phyloP scores from a whole-genome alignment of 2,888 invertebrate species.

The Zaprionus obscuricornis region DNA sequence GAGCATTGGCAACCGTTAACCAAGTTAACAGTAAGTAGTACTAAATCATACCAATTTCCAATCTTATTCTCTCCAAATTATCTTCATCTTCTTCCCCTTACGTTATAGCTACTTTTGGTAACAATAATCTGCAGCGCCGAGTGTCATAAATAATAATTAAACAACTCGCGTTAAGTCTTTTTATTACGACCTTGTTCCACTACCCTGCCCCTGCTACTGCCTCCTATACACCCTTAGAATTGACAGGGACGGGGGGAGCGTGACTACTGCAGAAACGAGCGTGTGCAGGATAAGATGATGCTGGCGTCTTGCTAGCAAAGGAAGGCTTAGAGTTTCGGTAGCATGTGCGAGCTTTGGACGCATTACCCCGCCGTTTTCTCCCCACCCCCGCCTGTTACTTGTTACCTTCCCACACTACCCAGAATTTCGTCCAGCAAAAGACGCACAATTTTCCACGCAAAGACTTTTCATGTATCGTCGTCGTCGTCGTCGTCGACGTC shows the following conservation, averaged over 20 bases:
- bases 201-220: no score
- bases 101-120: constrained; percentile 33
- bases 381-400: constrained; percentile 9
- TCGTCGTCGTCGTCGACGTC: constrained; percentile 3
- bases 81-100: constrained; percentile 9
- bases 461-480: constrained; percentile 40
- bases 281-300: constrained; percentile 64
- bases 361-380: background rate
- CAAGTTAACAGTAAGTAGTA: constrained; percentile 16
- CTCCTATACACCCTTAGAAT: no score
- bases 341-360: constrained; percentile 61
- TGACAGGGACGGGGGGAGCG: constrained; percentile 41
- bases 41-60: constrained; percentile 64
- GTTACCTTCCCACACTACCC: background rate
- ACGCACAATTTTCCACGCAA: constrained; percentile 69
- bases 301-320: constrained; percentile 27
- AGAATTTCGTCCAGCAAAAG: background rate
- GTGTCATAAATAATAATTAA: constrained; percentile 81
- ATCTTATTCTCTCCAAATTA: constrained; percentile 22
- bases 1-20: background rate
- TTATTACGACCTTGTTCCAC: constrained; percentile 73
- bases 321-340: constrained; percentile 71
- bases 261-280: constrained; percentile 15
- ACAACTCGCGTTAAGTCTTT: constrained; percentile 78
- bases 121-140: constrained; percentile 69